Conservation (phyloP, 2,797 vertebrate species). For the Coranthus polyacanthus region DNA sequence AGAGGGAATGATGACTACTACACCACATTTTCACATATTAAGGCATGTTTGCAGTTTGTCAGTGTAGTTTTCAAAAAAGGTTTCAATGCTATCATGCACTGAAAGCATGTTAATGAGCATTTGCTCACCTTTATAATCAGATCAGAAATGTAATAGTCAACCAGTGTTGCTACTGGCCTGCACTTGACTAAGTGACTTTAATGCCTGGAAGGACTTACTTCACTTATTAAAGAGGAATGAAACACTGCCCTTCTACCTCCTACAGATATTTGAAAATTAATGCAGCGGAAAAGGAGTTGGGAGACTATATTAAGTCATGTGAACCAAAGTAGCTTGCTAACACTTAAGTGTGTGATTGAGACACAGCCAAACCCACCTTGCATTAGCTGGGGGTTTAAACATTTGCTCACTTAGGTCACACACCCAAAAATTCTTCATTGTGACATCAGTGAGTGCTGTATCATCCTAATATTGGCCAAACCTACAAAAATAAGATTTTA, state of each 20-base stretch:
- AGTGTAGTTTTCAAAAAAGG: conserved; percentile 27
- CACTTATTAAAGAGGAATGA: conserved; percentile 60
- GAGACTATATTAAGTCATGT: conserved; percentile 8
- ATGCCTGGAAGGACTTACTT: conserved; percentile 49
- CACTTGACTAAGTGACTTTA: conserved; percentile 22
- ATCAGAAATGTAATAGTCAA: conserved; percentile 47
- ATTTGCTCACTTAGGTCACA: neutral
- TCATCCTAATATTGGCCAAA: neutral
- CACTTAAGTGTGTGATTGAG: neutral
- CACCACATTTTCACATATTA: neutral
- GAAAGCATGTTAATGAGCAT: conserved; percentile 31
- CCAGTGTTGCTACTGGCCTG: conserved; percentile 39
- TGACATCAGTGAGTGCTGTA: neutral
- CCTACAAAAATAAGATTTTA: too few relatives aligned
- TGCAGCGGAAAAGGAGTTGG: conserved; percentile 20
- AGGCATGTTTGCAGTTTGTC: conserved; percentile 22
- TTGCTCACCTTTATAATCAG: conserved; percentile 46
- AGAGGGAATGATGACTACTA: neutral
- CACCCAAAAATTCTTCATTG: conserved; percentile 3
- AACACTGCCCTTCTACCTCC: conserved; percentile 56
- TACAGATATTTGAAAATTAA: conserved; percentile 44
- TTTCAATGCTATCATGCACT: neutral
- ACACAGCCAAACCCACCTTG: neutral
- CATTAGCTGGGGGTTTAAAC: neutral
- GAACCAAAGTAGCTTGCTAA: neutral